Conservation (phyloP, 2,888 invertebrate genomes). For the Platycnemis pennipes region DNA sequence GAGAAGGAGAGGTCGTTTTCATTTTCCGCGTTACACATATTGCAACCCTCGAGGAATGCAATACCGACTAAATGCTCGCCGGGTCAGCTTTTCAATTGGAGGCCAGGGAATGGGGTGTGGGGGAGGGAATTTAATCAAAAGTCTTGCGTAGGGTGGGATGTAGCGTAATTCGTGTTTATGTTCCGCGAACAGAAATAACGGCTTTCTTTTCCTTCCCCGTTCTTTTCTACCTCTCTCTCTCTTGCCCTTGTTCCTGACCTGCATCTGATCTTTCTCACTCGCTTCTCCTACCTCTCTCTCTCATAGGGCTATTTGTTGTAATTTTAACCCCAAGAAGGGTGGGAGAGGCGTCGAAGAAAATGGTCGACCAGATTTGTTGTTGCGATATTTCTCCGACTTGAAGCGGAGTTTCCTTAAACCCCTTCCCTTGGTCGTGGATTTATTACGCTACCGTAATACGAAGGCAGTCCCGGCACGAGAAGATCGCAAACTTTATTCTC, state of each 20-base stretch:
- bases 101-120: too few relatives aligned
- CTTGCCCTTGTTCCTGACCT: neutral
- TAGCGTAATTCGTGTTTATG: slow-evolving; percentile 35
- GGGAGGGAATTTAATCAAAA: slow-evolving; percentile 34
- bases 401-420: neutral
- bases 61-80: neutral
- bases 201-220: neutral
- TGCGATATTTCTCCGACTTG: neutral
- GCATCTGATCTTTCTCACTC: neutral
- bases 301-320: neutral
- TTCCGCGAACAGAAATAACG: slow-evolving; percentile 4
- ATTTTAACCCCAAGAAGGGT: neutral
- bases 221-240: neutral
- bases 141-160: neutral
- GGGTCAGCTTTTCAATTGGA: slow-evolving; percentile 39
- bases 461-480: too few relatives aligned
- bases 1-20: neutral
- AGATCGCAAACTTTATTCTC: too few relatives aligned
- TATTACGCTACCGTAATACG: too few relatives aligned
- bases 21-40: neutral
- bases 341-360: neutral
- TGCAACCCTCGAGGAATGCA: neutral
- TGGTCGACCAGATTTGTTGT: neutral
- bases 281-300: neutral
- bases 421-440: too few relatives aligned